These are phyloP conservation scores for Ephydatia muelleri DNA, from an alignment of 37 sponge, comb jelly and placozoan genomes.

Conservation along the genomic window DNA sequence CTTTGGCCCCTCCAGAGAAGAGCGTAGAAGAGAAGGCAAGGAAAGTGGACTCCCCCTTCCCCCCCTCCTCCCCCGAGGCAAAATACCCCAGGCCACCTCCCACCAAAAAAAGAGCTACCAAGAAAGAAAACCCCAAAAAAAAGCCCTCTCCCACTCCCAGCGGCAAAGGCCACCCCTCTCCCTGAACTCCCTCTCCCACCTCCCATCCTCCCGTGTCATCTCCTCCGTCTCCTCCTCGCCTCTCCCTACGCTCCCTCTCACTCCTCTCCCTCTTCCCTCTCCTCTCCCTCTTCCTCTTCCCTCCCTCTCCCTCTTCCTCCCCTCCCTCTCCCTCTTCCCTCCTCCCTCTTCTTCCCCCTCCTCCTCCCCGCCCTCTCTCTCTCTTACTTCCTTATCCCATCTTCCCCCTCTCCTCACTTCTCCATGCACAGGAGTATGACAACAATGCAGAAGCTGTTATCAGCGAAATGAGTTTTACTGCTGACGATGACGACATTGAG, in stretches of 20 bases:
- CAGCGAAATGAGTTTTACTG: slow-evolving; percentile 34
- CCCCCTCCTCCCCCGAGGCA: too few relatives aligned
- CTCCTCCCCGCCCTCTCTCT: not conserved
- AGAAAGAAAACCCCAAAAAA: too few relatives aligned
- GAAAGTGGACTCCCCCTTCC: too few relatives aligned
- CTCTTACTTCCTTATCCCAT: not conserved
- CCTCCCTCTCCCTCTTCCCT: not conserved
- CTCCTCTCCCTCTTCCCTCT: not conserved
- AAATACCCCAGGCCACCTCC: too few relatives aligned
- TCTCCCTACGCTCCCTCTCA: not conserved
- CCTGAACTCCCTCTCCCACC: not conserved
- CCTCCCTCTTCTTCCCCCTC: not conserved
- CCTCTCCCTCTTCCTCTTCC: not conserved
- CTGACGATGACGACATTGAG: slow-evolving; percentile 78
- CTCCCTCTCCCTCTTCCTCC: not conserved
- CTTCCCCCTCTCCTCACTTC: not conserved
- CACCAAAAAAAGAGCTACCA: too few relatives aligned
- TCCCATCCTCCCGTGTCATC: not conserved
- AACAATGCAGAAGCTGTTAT: slow-evolving; percentile 79
- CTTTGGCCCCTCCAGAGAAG: too few relatives aligned
- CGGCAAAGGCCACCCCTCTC: not conserved
- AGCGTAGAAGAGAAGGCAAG: too few relatives aligned
- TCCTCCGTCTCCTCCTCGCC: not conserved
- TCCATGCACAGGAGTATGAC: slow-evolving; percentile 56
- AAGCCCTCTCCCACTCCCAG: not conserved